Evolutionary conservation across 1,140 invertebrate genomes (phyloP).

Genomic region (Nasonia vitripennis): DNA sequence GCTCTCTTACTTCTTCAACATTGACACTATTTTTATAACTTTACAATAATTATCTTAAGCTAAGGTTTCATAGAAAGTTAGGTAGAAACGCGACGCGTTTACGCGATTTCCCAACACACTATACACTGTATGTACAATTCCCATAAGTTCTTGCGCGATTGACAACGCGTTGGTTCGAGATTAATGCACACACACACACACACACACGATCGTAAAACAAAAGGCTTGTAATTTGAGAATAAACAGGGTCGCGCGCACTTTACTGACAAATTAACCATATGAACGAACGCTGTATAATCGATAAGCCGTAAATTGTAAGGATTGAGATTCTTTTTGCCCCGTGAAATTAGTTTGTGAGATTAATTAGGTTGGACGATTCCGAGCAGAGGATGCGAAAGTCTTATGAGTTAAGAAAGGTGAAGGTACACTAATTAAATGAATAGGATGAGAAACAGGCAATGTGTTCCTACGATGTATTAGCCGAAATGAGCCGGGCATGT

Average conservation of each 20-base stretch:
- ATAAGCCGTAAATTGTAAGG: background rate
- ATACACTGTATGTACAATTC: background rate
- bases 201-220: too few species aligned
- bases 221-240: slow-evolving; percentile 11
- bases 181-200: background rate
- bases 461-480: slow-evolving; percentile 36
- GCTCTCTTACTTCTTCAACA: slow-evolving; percentile 34
- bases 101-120: background rate
- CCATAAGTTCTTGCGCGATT: background rate
- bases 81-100: background rate
- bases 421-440: slow-evolving; percentile 12
- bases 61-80: slow-evolving; percentile 2
- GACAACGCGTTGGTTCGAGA: background rate
- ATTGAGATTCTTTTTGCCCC: background rate
- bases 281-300: background rate
- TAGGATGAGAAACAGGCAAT: background rate
- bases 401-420: slow-evolving; percentile 18
- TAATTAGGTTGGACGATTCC: background rate
- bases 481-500: slow-evolving; percentile 13
- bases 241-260: background rate
- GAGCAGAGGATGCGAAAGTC: background rate
- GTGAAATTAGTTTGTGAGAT: slow-evolving; percentile 19
- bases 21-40: background rate
- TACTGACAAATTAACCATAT: background rate
- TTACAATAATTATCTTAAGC: slow-evolving; percentile 2